Conservation (phyloP, 1,140 invertebrate genomes). For the Tetramorium alpestre region DNA sequence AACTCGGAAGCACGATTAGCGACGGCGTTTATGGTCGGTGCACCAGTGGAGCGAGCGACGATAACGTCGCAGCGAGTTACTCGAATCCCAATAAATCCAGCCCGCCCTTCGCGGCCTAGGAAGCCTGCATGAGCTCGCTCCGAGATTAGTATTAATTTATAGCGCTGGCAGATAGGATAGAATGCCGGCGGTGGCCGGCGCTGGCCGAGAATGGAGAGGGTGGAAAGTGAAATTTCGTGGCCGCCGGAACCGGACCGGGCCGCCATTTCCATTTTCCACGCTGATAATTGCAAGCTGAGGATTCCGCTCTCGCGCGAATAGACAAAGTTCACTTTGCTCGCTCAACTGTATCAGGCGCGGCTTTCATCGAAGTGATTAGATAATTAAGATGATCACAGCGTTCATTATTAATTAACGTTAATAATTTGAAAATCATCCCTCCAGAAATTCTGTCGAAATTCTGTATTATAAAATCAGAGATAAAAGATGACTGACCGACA, state of each 20-base stretch:
- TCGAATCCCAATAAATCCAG: slow-evolving; percentile 77
- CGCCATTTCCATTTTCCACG: slow-evolving; percentile 73
- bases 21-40: slow-evolving; percentile 44
- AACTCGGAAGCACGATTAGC: slow-evolving; percentile 45
- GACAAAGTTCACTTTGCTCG: slow-evolving; percentile 47
- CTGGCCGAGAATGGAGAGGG: slow-evolving; percentile 48
- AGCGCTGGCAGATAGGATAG: slow-evolving; percentile 73
- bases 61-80: slow-evolving; percentile 74
- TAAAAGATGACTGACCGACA: not conserved
- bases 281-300: slow-evolving; percentile 72
- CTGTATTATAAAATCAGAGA: not conserved
- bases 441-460: not conserved
- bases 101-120: slow-evolving; percentile 51
- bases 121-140: slow-evolving; percentile 68
- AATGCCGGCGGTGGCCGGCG: slow-evolving; percentile 29
- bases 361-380: not conserved
- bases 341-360: not conserved
- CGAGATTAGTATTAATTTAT: slow-evolving; percentile 79
- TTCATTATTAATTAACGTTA: not conserved
- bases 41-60: slow-evolving; percentile 48
- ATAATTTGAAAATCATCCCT: not conserved
- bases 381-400: not conserved
- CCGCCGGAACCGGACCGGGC: slow-evolving; percentile 55
- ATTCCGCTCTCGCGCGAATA: slow-evolving; percentile 62
- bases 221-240: slow-evolving; percentile 75